A percentile compares a stretch with the other conserved stretches of the same genome.
Evolutionary conservation across 1,140 invertebrate species (phyloP).

Genomic region (Oryctes rhinoceros): DNA sequence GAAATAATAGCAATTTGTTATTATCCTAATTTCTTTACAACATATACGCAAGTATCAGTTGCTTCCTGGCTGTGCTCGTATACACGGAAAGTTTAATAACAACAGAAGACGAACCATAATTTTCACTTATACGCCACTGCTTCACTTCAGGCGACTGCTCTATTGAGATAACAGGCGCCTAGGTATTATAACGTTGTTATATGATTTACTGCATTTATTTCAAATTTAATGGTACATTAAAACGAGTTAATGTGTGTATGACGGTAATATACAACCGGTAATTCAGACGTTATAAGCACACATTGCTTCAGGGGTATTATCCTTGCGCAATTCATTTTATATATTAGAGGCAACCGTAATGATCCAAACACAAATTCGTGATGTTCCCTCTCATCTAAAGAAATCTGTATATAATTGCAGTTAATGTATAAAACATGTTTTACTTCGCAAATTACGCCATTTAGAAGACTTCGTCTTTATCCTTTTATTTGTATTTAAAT

Average conservation of each 20-base stretch:
- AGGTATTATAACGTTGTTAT: background rate
- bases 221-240: constrained; percentile 24
- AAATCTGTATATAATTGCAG: background rate
- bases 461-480: no score
- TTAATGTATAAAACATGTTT: no score
- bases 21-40: no score
- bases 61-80: no score
- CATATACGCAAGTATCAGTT: no score
- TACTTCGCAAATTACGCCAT: no score
- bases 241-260: background rate
- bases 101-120: background rate
- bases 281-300: constrained; percentile 6
- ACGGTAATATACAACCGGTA: constrained; percentile 3
- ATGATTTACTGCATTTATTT: constrained; percentile 16
- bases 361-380: background rate
- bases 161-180: constrained; percentile 23
- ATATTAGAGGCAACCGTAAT: background rate
- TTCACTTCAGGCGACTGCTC: background rate
- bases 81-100: background rate
- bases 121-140: background rate
- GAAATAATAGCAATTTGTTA: no score
- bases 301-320: background rate
- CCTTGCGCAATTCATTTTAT: background rate
- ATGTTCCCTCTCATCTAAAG: background rate
- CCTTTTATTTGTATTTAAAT: no score